phyloP scores from a whole-genome alignment of 2,113 vertebrate species.

The Actenoides hombroni region DNA sequence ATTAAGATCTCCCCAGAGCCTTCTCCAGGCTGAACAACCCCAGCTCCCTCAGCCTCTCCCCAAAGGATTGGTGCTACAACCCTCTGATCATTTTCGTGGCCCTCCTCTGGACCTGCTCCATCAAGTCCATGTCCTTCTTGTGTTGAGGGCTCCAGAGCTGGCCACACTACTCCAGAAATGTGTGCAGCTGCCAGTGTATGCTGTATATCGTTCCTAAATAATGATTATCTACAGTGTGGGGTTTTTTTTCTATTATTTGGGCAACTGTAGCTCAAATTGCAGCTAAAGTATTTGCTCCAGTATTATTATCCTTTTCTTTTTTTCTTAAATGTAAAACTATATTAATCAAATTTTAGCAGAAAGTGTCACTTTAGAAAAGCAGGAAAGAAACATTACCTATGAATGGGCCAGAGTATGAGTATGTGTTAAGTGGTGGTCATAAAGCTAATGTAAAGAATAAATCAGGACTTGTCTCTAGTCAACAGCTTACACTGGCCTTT shows the following conservation, averaged over 20 bases:
- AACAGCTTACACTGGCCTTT: not conserved
- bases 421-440: not conserved
- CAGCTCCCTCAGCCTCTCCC: too few relatives aligned
- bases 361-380: not conserved
- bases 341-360: not conserved
- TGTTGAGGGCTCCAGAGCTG: too few relatives aligned
- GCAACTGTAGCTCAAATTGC: not conserved
- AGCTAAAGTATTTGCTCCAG: not conserved
- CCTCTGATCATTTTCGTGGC: too few relatives aligned
- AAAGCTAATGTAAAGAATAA: not conserved
- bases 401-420: not conserved
- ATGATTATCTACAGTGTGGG: not conserved
- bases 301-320: not conserved
- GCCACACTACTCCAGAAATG: not conserved
- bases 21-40: too few relatives aligned
- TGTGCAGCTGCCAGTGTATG: not conserved
- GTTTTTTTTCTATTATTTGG: not conserved
- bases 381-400: not conserved
- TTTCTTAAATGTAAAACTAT: not conserved
- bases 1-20: too few relatives aligned
- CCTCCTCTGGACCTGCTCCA: too few relatives aligned
- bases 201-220: not conserved
- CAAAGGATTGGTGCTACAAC: too few relatives aligned
- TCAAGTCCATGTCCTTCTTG: too few relatives aligned
- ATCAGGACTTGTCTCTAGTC: not conserved